Percentiles rank a stretch among this genome's conserved stretches.
Conservation (phyloP, 2,797 vertebrate genomes). For the Hephaestus fuliginosus region DNA sequence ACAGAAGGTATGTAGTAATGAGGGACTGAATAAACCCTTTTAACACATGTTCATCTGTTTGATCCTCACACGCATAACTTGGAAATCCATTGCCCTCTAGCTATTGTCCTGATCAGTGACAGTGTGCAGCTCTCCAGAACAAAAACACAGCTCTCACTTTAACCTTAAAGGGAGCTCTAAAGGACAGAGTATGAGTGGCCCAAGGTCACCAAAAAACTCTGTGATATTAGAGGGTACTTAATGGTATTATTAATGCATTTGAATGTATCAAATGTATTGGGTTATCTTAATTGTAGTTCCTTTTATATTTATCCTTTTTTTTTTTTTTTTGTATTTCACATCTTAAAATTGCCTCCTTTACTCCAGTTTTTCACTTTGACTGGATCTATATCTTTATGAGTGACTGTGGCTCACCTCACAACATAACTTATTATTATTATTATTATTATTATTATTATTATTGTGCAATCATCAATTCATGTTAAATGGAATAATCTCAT, state of each 20-base stretch:
- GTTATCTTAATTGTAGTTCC: background rate
- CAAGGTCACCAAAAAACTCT: conserved; percentile 10
- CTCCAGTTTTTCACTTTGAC: background rate
- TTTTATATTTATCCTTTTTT: background rate
- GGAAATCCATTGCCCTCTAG: background rate
- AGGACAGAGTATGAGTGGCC: background rate
- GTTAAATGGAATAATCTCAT: no score
- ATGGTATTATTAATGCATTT: background rate
- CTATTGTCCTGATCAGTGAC: conserved; percentile 9
- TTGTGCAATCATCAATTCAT: background rate
- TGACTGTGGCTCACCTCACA: background rate
- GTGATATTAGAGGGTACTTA: background rate
- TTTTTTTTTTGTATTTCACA: background rate
- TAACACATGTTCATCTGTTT: conserved; percentile 26
- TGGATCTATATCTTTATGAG: background rate
- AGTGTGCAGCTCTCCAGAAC: conserved; percentile 2
- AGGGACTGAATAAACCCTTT: conserved; percentile 11
- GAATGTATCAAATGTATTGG: background rate
- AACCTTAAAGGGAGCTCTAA: background rate
- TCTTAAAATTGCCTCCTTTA: background rate
- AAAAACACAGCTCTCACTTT: background rate
- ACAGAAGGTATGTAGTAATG: conserved; percentile 22
- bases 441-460: no score
- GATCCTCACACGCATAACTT: background rate
- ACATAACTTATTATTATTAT: background rate